phyloP scores from a whole-genome alignment of 2,797 vertebrate genomes.

The Melanotaenia boesemani region DNA sequence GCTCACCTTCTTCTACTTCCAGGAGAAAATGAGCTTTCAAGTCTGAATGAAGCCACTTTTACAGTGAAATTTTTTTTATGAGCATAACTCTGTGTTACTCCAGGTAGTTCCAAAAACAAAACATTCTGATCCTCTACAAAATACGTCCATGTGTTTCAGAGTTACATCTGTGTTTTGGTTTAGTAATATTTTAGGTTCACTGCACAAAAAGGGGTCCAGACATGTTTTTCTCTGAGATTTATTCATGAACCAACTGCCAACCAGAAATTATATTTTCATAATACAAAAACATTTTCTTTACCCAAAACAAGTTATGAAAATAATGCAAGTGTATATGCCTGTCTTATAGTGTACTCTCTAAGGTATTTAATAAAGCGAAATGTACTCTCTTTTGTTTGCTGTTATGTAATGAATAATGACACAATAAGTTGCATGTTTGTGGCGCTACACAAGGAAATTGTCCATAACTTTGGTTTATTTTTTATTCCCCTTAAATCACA shows the following conservation, averaged over 20 bases:
- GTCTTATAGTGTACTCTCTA: not conserved
- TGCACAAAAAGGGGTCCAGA: not conserved
- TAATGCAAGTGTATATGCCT: not conserved
- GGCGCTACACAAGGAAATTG: conserved; percentile 40
- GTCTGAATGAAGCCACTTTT: too few species aligned
- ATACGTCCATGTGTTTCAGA: conserved; percentile 2
- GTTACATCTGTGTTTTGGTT: conserved; percentile 1
- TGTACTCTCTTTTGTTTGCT: conserved; percentile 12
- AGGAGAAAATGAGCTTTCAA: too few species aligned
- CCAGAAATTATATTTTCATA: conserved; percentile 20
- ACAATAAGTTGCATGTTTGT: conserved; percentile 37
- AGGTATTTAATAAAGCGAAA: conserved; percentile 13
- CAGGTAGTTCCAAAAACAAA: not conserved
- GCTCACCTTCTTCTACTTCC: conserved; percentile 1
- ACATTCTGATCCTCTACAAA: not conserved
- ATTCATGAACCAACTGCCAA: conserved; percentile 6
- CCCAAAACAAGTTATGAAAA: not conserved
- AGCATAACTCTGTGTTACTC: too few species aligned
- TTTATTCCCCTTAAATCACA: conserved; percentile 41
- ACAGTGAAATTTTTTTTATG: too few species aligned
- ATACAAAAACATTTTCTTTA: not conserved
- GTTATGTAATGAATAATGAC: conserved; percentile 42
- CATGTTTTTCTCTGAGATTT: not conserved
- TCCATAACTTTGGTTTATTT: conserved; percentile 44
- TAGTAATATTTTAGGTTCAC: not conserved